phyloP scores from a whole-genome alignment of 2,113 vertebrate genomes.

The Hirundichthys speculiger region DNA sequence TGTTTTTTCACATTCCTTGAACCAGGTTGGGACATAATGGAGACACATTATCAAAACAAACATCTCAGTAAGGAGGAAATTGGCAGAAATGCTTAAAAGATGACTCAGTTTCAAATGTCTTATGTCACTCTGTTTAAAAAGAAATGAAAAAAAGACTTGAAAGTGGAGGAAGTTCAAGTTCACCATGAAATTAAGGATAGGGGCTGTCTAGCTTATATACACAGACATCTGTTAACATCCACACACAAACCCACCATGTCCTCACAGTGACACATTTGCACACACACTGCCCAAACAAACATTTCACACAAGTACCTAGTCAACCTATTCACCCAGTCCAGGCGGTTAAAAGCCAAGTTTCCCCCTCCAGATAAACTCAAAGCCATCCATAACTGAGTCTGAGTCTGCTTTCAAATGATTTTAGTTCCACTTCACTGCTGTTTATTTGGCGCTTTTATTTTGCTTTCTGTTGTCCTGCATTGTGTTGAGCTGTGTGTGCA shows the following conservation, averaged over 20 bases:
- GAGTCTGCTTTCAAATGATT: constrained; percentile 55
- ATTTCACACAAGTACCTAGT: constrained; percentile 46
- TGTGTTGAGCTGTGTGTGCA: constrained; percentile 35
- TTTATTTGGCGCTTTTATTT: constrained; percentile 52
- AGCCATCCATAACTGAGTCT: constrained; percentile 58
- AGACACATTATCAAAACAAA: constrained; percentile 25
- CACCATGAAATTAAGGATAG: constrained; percentile 60
- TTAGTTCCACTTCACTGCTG: constrained; percentile 60
- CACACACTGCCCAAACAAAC: constrained; percentile 45
- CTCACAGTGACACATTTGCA: constrained; percentile 9
- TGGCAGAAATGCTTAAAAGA: constrained; percentile 16
- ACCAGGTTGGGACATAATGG: not conserved
- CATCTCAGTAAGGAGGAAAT: constrained; percentile 3
- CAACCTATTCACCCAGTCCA: constrained; percentile 56
- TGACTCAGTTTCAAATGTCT: constrained; percentile 49
- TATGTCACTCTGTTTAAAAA: constrained; percentile 36
- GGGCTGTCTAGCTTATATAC: constrained; percentile 61
- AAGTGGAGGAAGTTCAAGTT: constrained; percentile 65
- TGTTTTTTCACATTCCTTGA: not conserved
- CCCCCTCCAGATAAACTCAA: constrained; percentile 51
- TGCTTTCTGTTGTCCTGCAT: constrained; percentile 30
- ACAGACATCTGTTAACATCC: constrained; percentile 66
- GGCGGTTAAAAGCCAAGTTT: constrained; percentile 62
- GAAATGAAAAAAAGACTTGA: constrained; percentile 37
- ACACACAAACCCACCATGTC: constrained; percentile 50